Evolutionary conservation across 2,113 vertebrate genomes (phyloP).

Genomic region (Oryzias curvinotus): DNA sequence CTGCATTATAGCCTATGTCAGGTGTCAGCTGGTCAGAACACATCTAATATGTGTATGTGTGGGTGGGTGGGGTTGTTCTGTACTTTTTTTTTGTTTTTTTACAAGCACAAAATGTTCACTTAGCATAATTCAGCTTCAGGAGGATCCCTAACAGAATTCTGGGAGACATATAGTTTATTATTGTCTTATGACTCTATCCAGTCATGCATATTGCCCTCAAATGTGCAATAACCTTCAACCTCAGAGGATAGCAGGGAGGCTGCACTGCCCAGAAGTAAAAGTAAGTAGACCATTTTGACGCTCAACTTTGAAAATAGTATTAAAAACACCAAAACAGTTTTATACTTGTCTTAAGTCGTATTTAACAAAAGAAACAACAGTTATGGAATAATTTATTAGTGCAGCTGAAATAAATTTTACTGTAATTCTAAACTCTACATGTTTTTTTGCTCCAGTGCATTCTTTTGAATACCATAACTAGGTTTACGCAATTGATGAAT

Average conservation of each 20-base stretch:
- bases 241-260: neutral
- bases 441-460: too few relatives aligned
- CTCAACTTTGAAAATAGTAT: too few relatives aligned
- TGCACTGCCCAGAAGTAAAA: too few relatives aligned
- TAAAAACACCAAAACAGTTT: too few relatives aligned
- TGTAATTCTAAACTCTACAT: too few relatives aligned
- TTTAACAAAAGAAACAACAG: too few relatives aligned
- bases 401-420: too few relatives aligned
- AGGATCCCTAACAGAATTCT: constrained; percentile 22
- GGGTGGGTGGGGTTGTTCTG: constrained; percentile 17
- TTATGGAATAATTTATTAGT: too few relatives aligned
- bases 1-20: constrained; percentile 12
- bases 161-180: constrained; percentile 25
- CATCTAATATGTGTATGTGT: neutral
- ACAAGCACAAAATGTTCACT: constrained; percentile 34
- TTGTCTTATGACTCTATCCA: constrained; percentile 30
- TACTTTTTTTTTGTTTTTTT: neutral
- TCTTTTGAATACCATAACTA: too few relatives aligned
- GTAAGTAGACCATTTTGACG: too few relatives aligned
- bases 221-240: constrained; percentile 14
- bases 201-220: constrained; percentile 15
- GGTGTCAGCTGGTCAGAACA: constrained; percentile 26
- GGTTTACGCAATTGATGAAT: too few relatives aligned
- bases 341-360: too few relatives aligned
- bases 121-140: constrained; percentile 53